Evolutionary conservation across 2,888 invertebrate species (phyloP), one percentile per base, ranked within the genome.

Genomic region (Perizoma affinitatum): DNA sequence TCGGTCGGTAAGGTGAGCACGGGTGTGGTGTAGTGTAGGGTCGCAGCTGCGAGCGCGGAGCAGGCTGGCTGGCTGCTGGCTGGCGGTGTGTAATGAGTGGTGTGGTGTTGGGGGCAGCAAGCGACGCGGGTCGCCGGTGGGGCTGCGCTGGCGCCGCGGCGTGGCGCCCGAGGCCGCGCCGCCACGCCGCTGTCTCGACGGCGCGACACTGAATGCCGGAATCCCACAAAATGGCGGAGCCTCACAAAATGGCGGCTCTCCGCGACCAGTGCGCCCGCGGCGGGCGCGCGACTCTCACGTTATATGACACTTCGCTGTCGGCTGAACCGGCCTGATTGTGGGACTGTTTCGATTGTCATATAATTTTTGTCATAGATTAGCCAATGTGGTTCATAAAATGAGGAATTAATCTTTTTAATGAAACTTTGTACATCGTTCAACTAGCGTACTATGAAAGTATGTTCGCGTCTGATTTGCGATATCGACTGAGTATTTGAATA

Each of bases 131-230:
- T 67, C 69, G 74, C 81, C 81, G 70, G 73, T 74, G 62, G 86
- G 85, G 53, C 82, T 85, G 72, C 81, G 79, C 75, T 86, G 90
- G 87, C 84, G 88, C 63, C 83, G 86, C 61, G 84, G 83, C 71
- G 88, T 88, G 66, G 89, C 86, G 69, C 87, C 87, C 69, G 81
- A 70, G 72, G 69, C 57, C 67, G 70, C 63, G 51, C 63, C 58
- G n/a, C 11, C 82, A 84, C 60, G 82, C 82, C 71, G 56, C 46
- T 41, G 36, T 57, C 42, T 54, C 45, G 55, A 33, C 53, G 60
- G 35, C 51, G 59, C 62, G 38, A 45, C 61, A 57, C 58, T 63
- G 63, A 55, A 60, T 45, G 61, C 55, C 51, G 61, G 50, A 35
- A 7, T 10, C 4, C 33, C 46, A 9, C 58, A 0, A 10, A 45